A percentile compares a stretch with the other conserved stretches of the same genome.
These are phyloP conservation scores for Sylvietta virens DNA, from an alignment of 2,113 vertebrate genomes.

Conservation along the genomic window DNA sequence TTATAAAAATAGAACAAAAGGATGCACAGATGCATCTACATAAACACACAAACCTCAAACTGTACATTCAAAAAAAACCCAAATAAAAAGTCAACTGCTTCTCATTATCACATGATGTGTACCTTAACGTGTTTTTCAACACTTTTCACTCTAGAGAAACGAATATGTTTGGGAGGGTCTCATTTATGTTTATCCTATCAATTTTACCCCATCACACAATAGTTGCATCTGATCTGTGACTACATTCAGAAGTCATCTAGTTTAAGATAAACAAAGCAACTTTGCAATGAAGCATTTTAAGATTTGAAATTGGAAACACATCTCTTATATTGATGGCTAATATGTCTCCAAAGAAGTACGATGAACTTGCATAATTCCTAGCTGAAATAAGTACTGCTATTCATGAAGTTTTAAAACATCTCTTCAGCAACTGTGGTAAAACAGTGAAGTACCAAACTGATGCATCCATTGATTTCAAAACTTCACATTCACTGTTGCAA, in stretches of 20 bases:
- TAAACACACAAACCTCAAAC: neutral
- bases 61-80: neutral
- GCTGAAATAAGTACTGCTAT: neutral
- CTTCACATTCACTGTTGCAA: neutral
- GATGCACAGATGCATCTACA: neutral
- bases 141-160: neutral
- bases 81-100: neutral
- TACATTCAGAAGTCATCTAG: neutral
- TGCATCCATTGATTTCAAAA: neutral
- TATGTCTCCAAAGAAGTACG: neutral
- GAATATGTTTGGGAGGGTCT: fast-evolving
- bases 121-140: neutral
- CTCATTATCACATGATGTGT: neutral
- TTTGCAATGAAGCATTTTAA: neutral
- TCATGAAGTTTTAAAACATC: neutral
- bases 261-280: neutral
- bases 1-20: neutral
- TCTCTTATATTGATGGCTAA: neutral
- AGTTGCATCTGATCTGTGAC: neutral
- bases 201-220: neutral
- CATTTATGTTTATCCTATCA: neutral
- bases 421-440: neutral
- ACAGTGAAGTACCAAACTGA: neutral
- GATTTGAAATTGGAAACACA: neutral
- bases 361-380: neutral